These are phyloP conservation scores for Bostrychus sinensis DNA, from an alignment of 2,113 vertebrate genomes.

Conservation along the genomic window DNA sequence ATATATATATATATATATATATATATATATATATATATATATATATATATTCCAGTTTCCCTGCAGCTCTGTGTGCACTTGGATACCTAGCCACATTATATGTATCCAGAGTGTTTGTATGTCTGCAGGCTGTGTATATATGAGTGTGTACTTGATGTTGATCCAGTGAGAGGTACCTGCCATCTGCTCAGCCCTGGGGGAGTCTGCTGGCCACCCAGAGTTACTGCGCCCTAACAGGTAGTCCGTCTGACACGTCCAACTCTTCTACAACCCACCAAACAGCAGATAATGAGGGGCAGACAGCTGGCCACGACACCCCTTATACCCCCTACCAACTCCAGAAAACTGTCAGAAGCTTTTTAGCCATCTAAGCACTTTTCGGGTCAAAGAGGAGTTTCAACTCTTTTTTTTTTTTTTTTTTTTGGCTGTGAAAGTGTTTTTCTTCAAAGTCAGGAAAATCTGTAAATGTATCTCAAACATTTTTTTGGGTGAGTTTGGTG, in stretches of 20 bases:
- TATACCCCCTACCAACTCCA: background rate
- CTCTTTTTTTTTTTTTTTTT: background rate
- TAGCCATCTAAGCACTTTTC: slow-evolving; percentile 28
- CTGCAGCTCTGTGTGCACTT: slow-evolving; percentile 7
- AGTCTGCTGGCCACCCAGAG: slow-evolving; percentile 50
- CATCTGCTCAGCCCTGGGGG: slow-evolving; percentile 68
- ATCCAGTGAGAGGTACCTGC: slow-evolving; percentile 43
- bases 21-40: too few relatives aligned
- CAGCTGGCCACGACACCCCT: slow-evolving; percentile 51
- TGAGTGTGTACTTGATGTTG: slow-evolving; percentile 16
- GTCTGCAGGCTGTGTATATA: slow-evolving; percentile 34
- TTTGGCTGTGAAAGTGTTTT: background rate
- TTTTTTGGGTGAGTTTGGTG: background rate
- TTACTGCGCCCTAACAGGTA: slow-evolving; percentile 63
- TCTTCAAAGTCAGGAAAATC: slow-evolving; percentile 4
- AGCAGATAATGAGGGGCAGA: slow-evolving; percentile 63
- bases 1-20: too few relatives aligned
- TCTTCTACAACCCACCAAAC: slow-evolving; percentile 57
- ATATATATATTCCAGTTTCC: background rate
- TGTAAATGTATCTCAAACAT: slow-evolving; percentile 5
- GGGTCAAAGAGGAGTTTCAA: slow-evolving; percentile 15
- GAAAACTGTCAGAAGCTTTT: slow-evolving; percentile 40
- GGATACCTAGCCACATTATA: background rate
- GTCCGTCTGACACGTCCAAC: slow-evolving; percentile 59
- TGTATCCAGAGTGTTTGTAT: slow-evolving; percentile 19